Evolutionary conservation across 2,797 vertebrate genomes (phyloP).

Genomic region (Pseudochaenichthys georgianus): DNA sequence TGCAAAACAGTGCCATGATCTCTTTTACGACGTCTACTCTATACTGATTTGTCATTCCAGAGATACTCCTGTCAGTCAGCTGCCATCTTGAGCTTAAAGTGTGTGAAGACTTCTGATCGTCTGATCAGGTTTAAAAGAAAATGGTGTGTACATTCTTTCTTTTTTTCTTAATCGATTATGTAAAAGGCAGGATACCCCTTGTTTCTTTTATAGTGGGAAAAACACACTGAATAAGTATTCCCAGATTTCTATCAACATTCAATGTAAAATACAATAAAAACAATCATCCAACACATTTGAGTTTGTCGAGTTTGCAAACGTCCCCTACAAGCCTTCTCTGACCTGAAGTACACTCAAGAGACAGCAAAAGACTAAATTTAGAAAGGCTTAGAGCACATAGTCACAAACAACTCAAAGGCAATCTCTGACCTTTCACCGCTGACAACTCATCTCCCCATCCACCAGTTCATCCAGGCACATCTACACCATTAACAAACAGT

Average conservation of each 20-base stretch:
- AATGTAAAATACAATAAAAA: slow-evolving; percentile 1
- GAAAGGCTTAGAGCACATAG: slow-evolving; percentile 83
- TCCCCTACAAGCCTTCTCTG: slow-evolving; percentile 55
- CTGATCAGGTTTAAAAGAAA: not conserved
- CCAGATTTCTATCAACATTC: not conserved
- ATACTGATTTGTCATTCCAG: slow-evolving; percentile 1
- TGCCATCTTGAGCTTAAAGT: not conserved
- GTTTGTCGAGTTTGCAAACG: slow-evolving; percentile 46
- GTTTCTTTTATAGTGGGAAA: not conserved
- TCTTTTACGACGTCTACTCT: not conserved
- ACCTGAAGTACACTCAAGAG: slow-evolving; percentile 74
- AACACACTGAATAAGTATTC: not conserved
- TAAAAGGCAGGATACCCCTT: not conserved
- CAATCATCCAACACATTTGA: slow-evolving; percentile 35
- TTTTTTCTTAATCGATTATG: not conserved
- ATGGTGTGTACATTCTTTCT: not conserved
- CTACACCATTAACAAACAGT: slow-evolving; percentile 42
- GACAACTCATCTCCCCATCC: slow-evolving; percentile 73
- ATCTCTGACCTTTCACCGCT: slow-evolving; percentile 76
- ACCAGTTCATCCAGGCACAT: slow-evolving; percentile 58
- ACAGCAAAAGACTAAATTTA: slow-evolving; percentile 80
- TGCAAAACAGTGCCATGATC: not conserved
- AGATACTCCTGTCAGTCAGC: not conserved
- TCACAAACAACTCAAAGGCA: slow-evolving; percentile 78
- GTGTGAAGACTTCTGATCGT: not conserved